Evolutionary conservation across 2,113 vertebrate species (phyloP).

Genomic region (Andinoacara biseriatus): DNA sequence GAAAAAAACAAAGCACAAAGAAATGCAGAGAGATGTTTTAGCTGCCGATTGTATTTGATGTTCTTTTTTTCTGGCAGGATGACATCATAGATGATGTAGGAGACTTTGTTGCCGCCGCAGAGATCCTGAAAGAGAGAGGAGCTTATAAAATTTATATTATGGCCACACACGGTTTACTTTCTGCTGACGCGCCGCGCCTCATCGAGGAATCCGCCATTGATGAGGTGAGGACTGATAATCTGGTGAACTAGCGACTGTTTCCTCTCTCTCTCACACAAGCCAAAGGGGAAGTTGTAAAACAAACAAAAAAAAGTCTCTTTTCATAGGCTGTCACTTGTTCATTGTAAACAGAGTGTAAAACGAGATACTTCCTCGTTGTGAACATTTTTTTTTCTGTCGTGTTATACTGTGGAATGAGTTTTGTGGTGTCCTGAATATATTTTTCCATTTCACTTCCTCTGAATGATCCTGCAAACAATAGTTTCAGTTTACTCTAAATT

Average conservation of each 20-base stretch:
- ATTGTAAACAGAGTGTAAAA: neutral
- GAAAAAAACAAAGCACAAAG: too few relatives aligned
- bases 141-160: slow-evolving; percentile 99
- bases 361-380: neutral
- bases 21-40: neutral
- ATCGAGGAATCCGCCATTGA: slow-evolving; percentile 96
- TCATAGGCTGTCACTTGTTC: neutral
- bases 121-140: slow-evolving; percentile 96
- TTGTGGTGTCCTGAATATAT: neutral
- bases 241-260: neutral
- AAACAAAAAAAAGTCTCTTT: neutral
- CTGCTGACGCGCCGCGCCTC: slow-evolving; percentile 93
- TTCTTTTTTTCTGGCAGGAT: slow-evolving; percentile 80
- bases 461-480: neutral
- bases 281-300: neutral
- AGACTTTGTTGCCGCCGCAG: slow-evolving; percentile 95
- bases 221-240: slow-evolving; percentile 81
- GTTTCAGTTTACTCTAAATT: neutral
- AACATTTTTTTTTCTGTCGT: neutral
- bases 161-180: slow-evolving; percentile 97
- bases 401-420: neutral
- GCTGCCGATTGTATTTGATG: neutral
- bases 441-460: slow-evolving; percentile 34
- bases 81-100: slow-evolving; percentile 98
- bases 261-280: neutral